Conservation (phyloP, 2,888 invertebrate species). For the Escarpia spicata region DNA sequence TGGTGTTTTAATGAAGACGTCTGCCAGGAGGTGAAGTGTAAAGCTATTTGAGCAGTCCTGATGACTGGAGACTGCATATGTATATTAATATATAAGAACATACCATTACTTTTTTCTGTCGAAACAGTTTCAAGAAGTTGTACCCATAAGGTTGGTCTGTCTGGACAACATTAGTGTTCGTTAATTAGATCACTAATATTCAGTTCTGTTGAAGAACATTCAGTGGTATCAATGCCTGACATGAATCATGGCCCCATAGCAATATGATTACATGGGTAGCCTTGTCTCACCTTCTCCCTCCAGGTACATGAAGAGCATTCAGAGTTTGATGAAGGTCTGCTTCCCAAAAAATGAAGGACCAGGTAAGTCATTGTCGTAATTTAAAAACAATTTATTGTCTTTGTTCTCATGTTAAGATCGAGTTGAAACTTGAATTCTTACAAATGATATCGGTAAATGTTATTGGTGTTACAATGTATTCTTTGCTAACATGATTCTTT, state of each 20-base stretch:
- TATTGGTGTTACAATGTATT: too few relatives aligned
- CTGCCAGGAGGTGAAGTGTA: too few relatives aligned
- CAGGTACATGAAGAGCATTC: constrained; percentile 68
- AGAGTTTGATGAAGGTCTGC: constrained; percentile 67
- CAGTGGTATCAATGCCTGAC: neutral
- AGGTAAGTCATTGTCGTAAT: constrained; percentile 49
- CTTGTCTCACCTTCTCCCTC: constrained; percentile 25
- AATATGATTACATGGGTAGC: constrained; percentile 8
- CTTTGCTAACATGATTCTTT: too few relatives aligned
- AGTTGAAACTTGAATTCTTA: too few relatives aligned
- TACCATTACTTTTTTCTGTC: too few relatives aligned
- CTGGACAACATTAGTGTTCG: neutral
- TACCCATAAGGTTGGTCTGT: neutral
- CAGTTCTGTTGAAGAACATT: neutral
- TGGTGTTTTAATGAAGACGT: too few relatives aligned
- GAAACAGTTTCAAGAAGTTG: too few relatives aligned
- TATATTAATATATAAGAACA: too few relatives aligned
- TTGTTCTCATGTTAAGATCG: too few relatives aligned
- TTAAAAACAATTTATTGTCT: neutral
- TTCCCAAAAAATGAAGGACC: constrained; percentile 65
- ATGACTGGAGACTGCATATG: too few relatives aligned
- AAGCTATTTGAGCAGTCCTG: too few relatives aligned
- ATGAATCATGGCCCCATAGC: neutral
- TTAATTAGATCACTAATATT: neutral
- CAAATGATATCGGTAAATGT: too few relatives aligned